Conservation (phyloP, 1,140 invertebrate genomes). For the Orchestia grillus region DNA sequence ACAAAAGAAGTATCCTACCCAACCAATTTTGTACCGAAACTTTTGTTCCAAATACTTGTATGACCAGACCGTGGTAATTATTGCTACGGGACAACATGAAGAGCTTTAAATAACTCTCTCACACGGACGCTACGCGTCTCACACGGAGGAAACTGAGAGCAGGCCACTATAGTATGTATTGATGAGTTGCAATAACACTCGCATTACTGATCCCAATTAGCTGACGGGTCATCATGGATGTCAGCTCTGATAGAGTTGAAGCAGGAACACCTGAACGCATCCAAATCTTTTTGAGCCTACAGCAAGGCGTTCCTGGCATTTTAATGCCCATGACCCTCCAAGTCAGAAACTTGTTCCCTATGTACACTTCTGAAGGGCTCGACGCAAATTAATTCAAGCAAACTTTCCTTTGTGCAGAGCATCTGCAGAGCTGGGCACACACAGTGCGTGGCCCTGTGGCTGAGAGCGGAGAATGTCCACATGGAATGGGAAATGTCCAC, state of each 20-base stretch:
- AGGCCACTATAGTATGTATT: too few species aligned
- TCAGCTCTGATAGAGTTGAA: background rate
- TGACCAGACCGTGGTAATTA: too few species aligned
- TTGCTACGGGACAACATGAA: too few species aligned
- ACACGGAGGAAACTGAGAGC: too few species aligned
- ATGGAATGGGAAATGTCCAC: background rate
- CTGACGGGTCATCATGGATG: too few species aligned
- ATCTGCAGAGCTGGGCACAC: background rate
- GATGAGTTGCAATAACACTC: too few species aligned
- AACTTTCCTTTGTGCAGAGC: background rate
- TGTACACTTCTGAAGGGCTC: background rate
- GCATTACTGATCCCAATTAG: too few species aligned
- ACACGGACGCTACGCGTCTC: too few species aligned
- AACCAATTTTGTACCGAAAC: too few species aligned
- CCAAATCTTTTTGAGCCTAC: background rate
- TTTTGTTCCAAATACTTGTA: too few species aligned
- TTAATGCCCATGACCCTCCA: background rate
- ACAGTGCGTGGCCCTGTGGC: background rate
- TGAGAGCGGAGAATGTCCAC: background rate
- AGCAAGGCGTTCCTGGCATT: background rate
- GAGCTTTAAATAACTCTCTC: too few species aligned
- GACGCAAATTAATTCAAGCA: background rate
- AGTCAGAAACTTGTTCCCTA: background rate
- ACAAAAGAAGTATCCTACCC: too few species aligned
- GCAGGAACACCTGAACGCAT: background rate